phyloP scores from a whole-genome alignment of 2,888 invertebrate species.

The Podabrus alpinus region DNA sequence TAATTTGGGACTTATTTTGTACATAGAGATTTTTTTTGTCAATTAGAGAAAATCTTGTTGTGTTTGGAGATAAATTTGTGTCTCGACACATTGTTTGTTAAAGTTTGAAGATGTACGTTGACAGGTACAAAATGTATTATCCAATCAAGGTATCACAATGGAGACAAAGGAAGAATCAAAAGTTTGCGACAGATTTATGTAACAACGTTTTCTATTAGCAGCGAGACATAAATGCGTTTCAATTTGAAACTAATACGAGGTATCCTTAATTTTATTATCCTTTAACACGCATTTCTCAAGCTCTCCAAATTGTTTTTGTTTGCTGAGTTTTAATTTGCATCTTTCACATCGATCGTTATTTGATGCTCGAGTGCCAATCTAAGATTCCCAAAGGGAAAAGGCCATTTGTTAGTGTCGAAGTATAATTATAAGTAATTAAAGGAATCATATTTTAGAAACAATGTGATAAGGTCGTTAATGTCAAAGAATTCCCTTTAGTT shows the following conservation, averaged over 20 bases:
- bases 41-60: not conserved
- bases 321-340: not conserved
- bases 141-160: conserved; percentile 53
- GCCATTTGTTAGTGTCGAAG: conserved; percentile 30
- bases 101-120: conserved; percentile 27
- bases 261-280: conserved; percentile 34
- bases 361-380: conserved; percentile 23
- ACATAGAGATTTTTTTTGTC: not conserved
- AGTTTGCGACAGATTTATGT: conserved; percentile 53
- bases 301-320: not conserved
- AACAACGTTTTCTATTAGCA: conserved; percentile 38
- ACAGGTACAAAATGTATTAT: conserved; percentile 51
- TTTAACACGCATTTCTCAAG: conserved; percentile 33
- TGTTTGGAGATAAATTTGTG: not conserved
- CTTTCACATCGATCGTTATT: conserved; percentile 19
- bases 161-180: conserved; percentile 54
- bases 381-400: conserved; percentile 23
- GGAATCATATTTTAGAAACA: conserved; percentile 33
- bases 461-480: conserved; percentile 31
- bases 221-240: conserved; percentile 30
- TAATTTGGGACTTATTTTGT: conserved; percentile 43
- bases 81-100: conserved; percentile 3
- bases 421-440: conserved; percentile 31
- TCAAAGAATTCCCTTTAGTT: conserved; percentile 30
- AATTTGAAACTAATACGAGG: conserved; percentile 33